Conservation (phyloP, 2,888 invertebrate genomes). For the Dasysyrphus tricinctus region DNA sequence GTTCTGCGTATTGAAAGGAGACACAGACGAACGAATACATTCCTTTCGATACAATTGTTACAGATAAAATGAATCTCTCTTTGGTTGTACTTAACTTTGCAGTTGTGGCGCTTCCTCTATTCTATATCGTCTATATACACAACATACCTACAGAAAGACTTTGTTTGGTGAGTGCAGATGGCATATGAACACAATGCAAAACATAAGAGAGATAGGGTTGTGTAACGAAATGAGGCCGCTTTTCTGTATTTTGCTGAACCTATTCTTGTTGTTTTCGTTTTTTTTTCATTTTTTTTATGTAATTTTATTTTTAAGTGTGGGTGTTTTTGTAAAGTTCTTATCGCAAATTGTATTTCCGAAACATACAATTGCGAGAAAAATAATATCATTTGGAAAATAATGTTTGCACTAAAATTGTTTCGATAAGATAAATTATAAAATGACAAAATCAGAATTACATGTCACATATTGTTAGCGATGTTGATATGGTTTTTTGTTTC, state of each 20-base stretch:
- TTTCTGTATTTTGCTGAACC: constrained; percentile 30
- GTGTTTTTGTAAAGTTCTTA: constrained; percentile 54
- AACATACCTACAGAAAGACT: constrained; percentile 14
- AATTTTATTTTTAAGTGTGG: constrained; percentile 36
- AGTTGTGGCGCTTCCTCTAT: constrained; percentile 59
- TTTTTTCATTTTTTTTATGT: background rate
- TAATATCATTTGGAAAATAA: constrained; percentile 43
- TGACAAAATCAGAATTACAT: constrained; percentile 7
- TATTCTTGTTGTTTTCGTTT: constrained; percentile 6
- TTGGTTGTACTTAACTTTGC: constrained; percentile 55
- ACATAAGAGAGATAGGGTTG: constrained; percentile 52
- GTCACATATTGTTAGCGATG: background rate
- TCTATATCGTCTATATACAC: constrained; percentile 5
- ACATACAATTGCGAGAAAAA: constrained; percentile 25
- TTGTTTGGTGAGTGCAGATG: constrained; percentile 65
- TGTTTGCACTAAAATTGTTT: constrained; percentile 62
- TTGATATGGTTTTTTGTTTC: background rate
- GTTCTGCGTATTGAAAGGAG: constrained; percentile 5
- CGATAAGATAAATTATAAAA: constrained; percentile 58
- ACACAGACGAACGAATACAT: constrained; percentile 7
- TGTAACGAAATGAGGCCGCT: constrained; percentile 49
- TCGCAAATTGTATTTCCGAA: constrained; percentile 66
- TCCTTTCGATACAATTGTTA: constrained; percentile 60
- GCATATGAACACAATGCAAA: constrained; percentile 64
- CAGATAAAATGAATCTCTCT: constrained; percentile 66